A percentile compares a stretch with the other conserved stretches of the same genome.
Conservation (phyloP, 2,113 vertebrate genomes). For the Bettongia penicillata region DNA sequence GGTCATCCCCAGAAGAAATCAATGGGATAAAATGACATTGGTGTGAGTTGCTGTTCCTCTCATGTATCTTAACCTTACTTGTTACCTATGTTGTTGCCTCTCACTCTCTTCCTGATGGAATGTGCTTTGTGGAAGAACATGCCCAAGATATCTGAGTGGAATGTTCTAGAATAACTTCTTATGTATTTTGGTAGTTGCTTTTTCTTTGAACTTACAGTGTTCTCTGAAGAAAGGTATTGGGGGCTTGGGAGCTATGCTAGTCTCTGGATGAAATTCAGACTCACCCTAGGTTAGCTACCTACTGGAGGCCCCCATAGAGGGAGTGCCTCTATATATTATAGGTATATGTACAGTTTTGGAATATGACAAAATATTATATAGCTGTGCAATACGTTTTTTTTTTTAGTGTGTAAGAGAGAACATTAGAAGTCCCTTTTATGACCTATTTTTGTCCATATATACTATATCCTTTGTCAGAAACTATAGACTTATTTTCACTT, state of each 20-base stretch:
- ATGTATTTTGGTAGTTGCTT: background rate
- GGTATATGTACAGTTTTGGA: background rate
- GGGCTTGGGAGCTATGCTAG: background rate
- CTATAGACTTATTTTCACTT: slow-evolving; percentile 13
- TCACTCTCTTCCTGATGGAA: background rate
- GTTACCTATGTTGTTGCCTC: background rate
- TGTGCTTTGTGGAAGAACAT: background rate
- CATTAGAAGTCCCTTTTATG: slow-evolving; percentile 29
- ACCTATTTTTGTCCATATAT: slow-evolving; percentile 62
- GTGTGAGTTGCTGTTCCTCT: background rate
- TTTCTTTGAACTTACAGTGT: background rate
- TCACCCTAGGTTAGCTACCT: background rate
- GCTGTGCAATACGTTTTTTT: background rate
- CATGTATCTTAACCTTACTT: background rate
- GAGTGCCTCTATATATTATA: background rate
- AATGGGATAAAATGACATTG: background rate
- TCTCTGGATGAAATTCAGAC: background rate
- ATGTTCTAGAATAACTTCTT: background rate
- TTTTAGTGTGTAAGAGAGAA: background rate
- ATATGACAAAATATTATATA: background rate
- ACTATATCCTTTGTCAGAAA: slow-evolving; percentile 17
- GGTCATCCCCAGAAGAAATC: background rate
- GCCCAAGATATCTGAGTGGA: background rate
- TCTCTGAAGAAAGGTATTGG: background rate
- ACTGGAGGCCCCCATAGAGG: background rate